Evolutionary conservation across 2,888 invertebrate species (phyloP), one percentile per base, ranked within the genome.

Genomic region (Bimastos eiseni): DNA sequence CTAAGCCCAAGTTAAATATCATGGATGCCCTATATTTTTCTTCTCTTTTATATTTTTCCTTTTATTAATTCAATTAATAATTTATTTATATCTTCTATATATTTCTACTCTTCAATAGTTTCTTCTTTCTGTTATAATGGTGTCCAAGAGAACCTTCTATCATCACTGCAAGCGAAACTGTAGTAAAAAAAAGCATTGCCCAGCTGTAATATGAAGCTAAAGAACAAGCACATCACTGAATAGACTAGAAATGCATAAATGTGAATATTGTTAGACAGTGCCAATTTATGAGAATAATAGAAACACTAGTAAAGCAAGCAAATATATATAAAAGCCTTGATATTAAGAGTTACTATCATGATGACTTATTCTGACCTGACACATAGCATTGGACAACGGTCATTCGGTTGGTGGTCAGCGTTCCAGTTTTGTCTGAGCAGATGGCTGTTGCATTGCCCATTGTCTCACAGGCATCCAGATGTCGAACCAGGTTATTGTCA

Each of bases 361-460:
- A 34, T 11, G 34, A 88, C 36, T 37, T 37, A 38, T 36, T 92
- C 93, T 92, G 93, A 94, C 98, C 98, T 96, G 98, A 98, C 93
- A 99, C 97, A 96, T 98, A 99, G 33, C 98, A 98, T 95, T 98
- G 98, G 30, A 99, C 99, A 91, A 98, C 99, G 8, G 99, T 99
- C 99, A 99, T 99, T 92, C 96, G 95, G 93, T 96, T 96, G 92
- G 99, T 99, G 92, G 99, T 99, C 92, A 99, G 96, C 0, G 99
- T 99, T 93, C 99, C 99, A 88, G 99, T 99, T 96, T 99, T 99
- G 96, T 99, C 99, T 34, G 99, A 99, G 95, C 99, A 99, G 96
- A 99, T 99, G 93, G 99, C 98, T 93, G 99, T 99, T 91, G 99
- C 99, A 96, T 99, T 99, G 94, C 99, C 99, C 99, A 99, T 99